Evolutionary conservation across 2,888 invertebrate genomes (phyloP).

Genomic region (Drosophila putrida): DNA sequence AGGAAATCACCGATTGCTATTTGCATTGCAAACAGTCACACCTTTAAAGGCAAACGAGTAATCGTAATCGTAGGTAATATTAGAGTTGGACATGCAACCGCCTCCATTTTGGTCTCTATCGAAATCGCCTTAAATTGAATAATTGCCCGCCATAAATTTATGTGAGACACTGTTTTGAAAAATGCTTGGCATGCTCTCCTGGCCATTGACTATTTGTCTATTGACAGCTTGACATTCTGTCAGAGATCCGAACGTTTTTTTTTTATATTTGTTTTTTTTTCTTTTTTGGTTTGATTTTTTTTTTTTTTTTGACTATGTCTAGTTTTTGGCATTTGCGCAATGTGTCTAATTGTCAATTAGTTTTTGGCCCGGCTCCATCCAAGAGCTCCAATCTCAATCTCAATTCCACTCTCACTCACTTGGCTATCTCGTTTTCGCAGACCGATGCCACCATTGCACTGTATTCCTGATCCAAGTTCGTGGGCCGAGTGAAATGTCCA

Average conservation of each 20-base stretch:
- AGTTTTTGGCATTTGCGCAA: constrained; percentile 64
- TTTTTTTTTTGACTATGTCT: constrained; percentile 7
- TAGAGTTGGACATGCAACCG: constrained; percentile 40
- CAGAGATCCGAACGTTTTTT: constrained; percentile 29
- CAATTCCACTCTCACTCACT: constrained; percentile 73
- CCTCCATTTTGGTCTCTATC: constrained; percentile 50
- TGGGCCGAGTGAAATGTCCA: constrained; percentile 47
- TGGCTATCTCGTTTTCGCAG: constrained; percentile 79
- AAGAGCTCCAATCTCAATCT: constrained; percentile 1
- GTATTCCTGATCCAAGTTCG: constrained; percentile 82
- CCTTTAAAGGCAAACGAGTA: constrained; percentile 36
- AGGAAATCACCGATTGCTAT: constrained; percentile 11
- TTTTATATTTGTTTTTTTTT: constrained; percentile 3
- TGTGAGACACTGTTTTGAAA: constrained; percentile 73
- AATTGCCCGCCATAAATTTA: constrained; percentile 78
- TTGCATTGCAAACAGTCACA: constrained; percentile 41
- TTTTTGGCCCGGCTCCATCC: constrained; percentile 35
- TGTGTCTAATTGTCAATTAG: constrained; percentile 77
- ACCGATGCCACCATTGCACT: constrained; percentile 82
- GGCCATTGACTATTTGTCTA: constrained; percentile 50
- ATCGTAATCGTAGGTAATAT: constrained; percentile 33
- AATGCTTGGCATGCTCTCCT: constrained; percentile 55
- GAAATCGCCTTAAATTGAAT: constrained; percentile 73
- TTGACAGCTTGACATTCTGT: constrained; percentile 71
- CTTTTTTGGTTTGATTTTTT: not conserved